Evolutionary conservation across 2,888 invertebrate species (phyloP).

Genomic region (Proisotoma minuta): DNA sequence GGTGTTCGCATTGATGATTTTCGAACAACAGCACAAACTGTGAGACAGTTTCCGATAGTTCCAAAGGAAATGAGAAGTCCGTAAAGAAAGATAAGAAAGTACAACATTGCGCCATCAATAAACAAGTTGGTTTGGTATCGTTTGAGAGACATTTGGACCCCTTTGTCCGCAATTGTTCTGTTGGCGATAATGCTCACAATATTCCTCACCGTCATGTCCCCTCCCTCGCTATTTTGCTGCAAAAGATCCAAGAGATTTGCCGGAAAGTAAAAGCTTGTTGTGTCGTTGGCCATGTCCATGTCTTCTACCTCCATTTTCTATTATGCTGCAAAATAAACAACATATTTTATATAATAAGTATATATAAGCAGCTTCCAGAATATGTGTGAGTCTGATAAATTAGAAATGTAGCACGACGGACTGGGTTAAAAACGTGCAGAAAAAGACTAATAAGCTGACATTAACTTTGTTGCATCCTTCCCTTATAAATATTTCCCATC

Average conservation of each 20-base stretch:
- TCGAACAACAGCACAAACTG: slow-evolving; percentile 63
- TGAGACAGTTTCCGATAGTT: slow-evolving; percentile 77
- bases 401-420: too few species aligned
- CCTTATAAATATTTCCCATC: too few species aligned
- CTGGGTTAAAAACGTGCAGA: too few species aligned
- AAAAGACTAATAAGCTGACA: too few species aligned
- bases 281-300: too few species aligned
- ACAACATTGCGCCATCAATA: slow-evolving; percentile 65
- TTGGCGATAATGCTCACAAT: background rate
- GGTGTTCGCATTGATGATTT: slow-evolving; percentile 87
- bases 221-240: background rate
- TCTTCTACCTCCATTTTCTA: too few species aligned
- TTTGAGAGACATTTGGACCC: slow-evolving; percentile 15
- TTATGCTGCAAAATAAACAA: too few species aligned
- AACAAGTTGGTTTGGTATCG: slow-evolving; percentile 58
- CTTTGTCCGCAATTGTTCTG: background rate
- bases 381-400: too few species aligned
- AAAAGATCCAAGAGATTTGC: background rate
- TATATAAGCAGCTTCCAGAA: too few species aligned
- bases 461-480: too few species aligned
- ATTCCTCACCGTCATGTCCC: background rate
- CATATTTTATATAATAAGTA: too few species aligned
- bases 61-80: slow-evolving; percentile 73
- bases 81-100: slow-evolving; percentile 66
- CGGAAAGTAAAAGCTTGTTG: background rate